Conservation (phyloP, 2,888 invertebrate genomes). For the Bombylius discolor region DNA sequence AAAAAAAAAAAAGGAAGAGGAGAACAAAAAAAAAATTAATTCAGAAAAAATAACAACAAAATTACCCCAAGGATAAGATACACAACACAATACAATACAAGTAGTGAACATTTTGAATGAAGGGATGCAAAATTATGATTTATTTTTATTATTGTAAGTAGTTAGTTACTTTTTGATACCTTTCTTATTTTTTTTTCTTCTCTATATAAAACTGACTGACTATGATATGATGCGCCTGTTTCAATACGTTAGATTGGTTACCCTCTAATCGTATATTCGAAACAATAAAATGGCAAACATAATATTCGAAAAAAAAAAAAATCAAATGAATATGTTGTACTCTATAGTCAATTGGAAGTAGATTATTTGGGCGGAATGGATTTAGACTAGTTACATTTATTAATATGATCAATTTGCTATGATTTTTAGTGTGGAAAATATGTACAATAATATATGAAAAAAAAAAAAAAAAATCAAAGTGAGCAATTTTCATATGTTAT, state of each 20-base stretch:
- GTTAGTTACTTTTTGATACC: conserved; percentile 14
- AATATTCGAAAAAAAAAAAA: not conserved
- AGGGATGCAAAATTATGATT: conserved; percentile 14
- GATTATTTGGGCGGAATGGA: conserved; percentile 31
- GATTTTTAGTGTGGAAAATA: conserved; percentile 20
- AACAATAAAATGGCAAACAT: conserved; percentile 7
- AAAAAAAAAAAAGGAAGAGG: too few species aligned
- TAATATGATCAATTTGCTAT: conserved; percentile 38
- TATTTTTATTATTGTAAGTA: conserved; percentile 14
- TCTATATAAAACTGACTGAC: too few species aligned
- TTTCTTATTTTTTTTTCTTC: conserved; percentile 18
- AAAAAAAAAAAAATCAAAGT: not conserved
- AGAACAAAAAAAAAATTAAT: too few species aligned
- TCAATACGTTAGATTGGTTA: not conserved
- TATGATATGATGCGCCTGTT: too few species aligned
- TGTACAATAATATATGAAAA: too few species aligned
- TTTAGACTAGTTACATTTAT: conserved; percentile 37
- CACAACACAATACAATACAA: conserved; percentile 13
- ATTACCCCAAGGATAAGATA: too few species aligned
- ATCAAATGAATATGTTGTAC: not conserved
- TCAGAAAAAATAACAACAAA: too few species aligned
- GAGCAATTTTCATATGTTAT: conserved; percentile 1
- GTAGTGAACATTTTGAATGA: not conserved
- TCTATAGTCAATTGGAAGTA: conserved; percentile 22
- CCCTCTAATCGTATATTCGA: conserved; percentile 5